Conservation (phyloP, 2,888 invertebrate species). For the Rugalucina vietnamica region DNA sequence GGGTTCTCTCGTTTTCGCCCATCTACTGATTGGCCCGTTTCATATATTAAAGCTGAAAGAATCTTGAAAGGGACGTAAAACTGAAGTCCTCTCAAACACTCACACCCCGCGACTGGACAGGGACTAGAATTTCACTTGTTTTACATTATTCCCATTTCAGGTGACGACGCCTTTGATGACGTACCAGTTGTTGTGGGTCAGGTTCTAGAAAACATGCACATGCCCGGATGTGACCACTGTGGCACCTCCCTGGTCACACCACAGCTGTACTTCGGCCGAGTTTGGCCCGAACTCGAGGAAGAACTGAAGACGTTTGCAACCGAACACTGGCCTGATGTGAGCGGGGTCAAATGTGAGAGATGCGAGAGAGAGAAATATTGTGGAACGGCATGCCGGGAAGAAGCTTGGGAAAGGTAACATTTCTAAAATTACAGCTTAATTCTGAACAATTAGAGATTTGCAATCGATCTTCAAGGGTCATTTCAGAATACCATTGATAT, state of each 20-base stretch:
- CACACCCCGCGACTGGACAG: too few relatives aligned
- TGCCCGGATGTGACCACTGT: constrained; percentile 94
- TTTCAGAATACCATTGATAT: too few relatives aligned
- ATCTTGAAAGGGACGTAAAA: too few relatives aligned
- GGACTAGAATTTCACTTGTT: too few relatives aligned
- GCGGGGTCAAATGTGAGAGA: constrained; percentile 63
- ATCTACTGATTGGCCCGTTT: too few relatives aligned
- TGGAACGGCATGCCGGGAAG: constrained; percentile 88
- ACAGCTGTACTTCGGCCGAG: constrained; percentile 86
- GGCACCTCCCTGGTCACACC: constrained; percentile 94
- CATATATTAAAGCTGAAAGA: too few relatives aligned
- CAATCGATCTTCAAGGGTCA: too few relatives aligned
- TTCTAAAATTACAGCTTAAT: too few relatives aligned
- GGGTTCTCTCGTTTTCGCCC: too few relatives aligned
- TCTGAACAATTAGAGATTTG: too few relatives aligned
- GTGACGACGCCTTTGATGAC: constrained; percentile 93
- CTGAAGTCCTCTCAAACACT: too few relatives aligned
- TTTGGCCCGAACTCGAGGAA: constrained; percentile 53
- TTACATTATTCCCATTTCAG: constrained; percentile 86
- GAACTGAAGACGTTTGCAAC: constrained; percentile 60
- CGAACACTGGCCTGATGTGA: constrained; percentile 74
- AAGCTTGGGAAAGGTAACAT: constrained; percentile 87
- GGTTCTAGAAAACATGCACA: constrained; percentile 90
- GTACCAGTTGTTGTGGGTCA: constrained; percentile 94
- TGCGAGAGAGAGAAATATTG: constrained; percentile 79